Conservation (phyloP, 2,888 invertebrate species). For the Shargacucullia verbasci region DNA sequence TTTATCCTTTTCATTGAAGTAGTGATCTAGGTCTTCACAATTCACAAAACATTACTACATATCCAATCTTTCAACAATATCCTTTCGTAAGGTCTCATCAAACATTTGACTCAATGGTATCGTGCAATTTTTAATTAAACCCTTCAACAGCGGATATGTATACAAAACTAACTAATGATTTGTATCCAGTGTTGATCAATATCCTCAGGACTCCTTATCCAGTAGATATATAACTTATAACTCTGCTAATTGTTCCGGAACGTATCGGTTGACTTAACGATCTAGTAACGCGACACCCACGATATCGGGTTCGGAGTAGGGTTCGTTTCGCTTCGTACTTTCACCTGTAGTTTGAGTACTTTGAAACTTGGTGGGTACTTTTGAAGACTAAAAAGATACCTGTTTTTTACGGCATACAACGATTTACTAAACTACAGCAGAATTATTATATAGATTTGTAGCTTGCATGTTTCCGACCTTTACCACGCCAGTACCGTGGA, state of each 20-base stretch:
- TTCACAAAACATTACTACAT: no score
- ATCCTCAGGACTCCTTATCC: constrained; percentile 38
- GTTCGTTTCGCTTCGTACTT: constrained; percentile 40
- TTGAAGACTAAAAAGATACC: background rate
- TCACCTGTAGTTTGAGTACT: constrained; percentile 37
- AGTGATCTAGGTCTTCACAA: no score
- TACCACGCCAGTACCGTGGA: no score
- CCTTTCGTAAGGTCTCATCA: no score
- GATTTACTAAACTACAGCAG: no score
- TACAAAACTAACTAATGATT: constrained; percentile 26
- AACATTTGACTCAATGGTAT: no score
- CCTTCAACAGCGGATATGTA: constrained; percentile 32
- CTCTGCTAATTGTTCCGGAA: constrained; percentile 57
- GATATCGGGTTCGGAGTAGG: constrained; percentile 46
- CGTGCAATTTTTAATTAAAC: background rate
- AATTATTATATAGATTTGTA: no score
- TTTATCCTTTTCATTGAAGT: no score
- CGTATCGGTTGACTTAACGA: constrained; percentile 42
- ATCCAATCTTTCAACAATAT: no score
- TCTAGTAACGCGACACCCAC: constrained; percentile 47
- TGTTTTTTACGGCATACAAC: no score
- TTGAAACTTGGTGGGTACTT: constrained; percentile 9
- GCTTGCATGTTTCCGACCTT: no score
- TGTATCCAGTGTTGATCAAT: constrained; percentile 25
- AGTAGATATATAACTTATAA: constrained; percentile 15